Base-by-base conservation (phyloP, 2,888 invertebrate species). In the Noctua janthina region DNA sequence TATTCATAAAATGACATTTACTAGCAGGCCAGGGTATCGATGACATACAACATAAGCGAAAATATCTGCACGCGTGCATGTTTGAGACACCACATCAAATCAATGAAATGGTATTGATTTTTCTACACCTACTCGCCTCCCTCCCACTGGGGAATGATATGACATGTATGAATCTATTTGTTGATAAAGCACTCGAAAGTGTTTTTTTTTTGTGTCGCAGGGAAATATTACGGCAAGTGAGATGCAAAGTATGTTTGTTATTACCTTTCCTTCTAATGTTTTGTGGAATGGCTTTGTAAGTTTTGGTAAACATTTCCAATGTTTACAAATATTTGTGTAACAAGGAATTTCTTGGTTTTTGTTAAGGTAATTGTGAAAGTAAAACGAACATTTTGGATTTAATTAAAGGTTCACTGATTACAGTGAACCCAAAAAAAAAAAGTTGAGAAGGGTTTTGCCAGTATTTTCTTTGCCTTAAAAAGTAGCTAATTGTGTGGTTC, bases 81-180 rank as follows among this genome's bases (percentile, higher is more conserved):
- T 78, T 76, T 73, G 62, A 56, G 76, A 79, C 88, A 72, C 39
- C 73, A 79, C 62, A 79, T 68, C 69, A 78, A 81, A 78, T 83
- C 74, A 77, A 76, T 56, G 43, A 68, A 80, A 77, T 81, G 49
- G 59, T 89, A 89, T 89, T 89, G 88, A 89, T 89, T 89, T 89
- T 89, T 83, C n/a, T 76, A 74, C 84, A 86, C 87, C 85, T 79
- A 87, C 83, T 74, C 73, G 39, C 43, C 66, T 84, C 76, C 82
- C 83, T 76, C 81, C 84, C 80, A 82, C 77, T 79, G 43, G 62
- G 46, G 68, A 78, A 54, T 75, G 66, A 72, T 56, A 69, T 73
- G 72, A 29, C 29, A 68, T 70, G 39, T 46, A 76, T 46, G 15
- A 66, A 67, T 78, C 66, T 67, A 56, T 54, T 79, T 68, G 51